Percentiles rank a stretch among this genome's conserved stretches.
phyloP scores from a whole-genome alignment of 2,797 vertebrate genomes.

The Onychomys leucogaster region DNA sequence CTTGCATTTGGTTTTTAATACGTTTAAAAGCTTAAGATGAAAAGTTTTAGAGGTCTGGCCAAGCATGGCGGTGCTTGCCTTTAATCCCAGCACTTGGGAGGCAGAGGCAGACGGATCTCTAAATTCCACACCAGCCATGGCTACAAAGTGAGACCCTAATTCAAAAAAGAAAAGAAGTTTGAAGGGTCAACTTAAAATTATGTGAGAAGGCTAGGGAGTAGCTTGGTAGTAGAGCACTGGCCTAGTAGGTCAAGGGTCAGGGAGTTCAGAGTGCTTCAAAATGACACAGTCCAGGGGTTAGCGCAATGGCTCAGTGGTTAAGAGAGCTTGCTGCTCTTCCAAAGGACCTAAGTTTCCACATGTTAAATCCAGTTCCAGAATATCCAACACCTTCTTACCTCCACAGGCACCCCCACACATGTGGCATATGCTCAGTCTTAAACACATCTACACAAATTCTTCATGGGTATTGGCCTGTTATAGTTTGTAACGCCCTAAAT shows the following conservation, averaged over 20 bases:
- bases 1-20: slow-evolving; percentile 18
- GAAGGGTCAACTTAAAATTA: neutral
- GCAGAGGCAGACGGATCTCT: neutral
- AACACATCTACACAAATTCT: neutral
- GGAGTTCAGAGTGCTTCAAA: neutral
- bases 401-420: neutral
- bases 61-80: neutral
- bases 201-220: neutral
- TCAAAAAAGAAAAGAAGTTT: neutral
- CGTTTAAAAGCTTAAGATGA: slow-evolving; percentile 31
- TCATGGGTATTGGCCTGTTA: neutral
- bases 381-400: neutral
- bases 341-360: neutral
- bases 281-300: neutral
- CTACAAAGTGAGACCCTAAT: neutral
- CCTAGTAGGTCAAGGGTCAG: neutral
- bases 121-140: neutral
- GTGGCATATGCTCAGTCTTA: neutral
- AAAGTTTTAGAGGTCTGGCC: neutral
- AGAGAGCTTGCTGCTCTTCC: neutral
- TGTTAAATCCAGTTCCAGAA: neutral
- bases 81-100: neutral
- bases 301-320: too few relatives aligned
- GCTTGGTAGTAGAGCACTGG: too few relatives aligned
- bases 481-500: slow-evolving; percentile 44